Percentiles rank a stretch among this genome's conserved stretches.
Evolutionary conservation across 2,888 invertebrate genomes (phyloP).

Genomic region (Brachyptera putata): DNA sequence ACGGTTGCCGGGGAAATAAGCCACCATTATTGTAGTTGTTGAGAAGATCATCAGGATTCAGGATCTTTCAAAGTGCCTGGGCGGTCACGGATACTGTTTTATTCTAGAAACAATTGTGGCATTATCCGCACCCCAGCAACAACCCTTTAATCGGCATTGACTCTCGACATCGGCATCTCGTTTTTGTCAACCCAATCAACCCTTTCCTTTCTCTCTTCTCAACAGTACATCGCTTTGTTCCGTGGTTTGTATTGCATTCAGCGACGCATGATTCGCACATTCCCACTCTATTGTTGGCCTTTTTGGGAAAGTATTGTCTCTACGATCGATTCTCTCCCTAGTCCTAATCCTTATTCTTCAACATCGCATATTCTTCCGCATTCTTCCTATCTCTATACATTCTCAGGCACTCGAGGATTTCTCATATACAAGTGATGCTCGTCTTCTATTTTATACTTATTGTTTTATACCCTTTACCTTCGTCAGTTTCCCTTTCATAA

Average conservation of each 20-base stretch:
- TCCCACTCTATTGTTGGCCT: conserved; percentile 23
- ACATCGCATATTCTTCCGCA: background rate
- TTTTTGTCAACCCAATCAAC: background rate
- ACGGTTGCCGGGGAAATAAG: background rate
- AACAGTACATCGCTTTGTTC: conserved; percentile 1
- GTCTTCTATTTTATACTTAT: too few species aligned
- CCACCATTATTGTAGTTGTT: too few species aligned
- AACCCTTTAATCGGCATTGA: background rate
- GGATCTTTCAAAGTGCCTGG: background rate
- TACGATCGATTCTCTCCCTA: too few species aligned
- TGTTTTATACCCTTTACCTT: too few species aligned
- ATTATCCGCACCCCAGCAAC: background rate
- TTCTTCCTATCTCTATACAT: too few species aligned
- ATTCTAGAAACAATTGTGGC: background rate
- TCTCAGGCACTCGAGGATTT: too few species aligned
- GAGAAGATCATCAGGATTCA: background rate
- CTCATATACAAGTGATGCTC: too few species aligned
- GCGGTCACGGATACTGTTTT: background rate
- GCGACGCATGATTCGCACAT: conserved; percentile 20
- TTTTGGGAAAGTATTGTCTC: too few species aligned
- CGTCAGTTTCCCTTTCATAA: too few species aligned
- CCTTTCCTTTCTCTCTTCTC: too few species aligned
- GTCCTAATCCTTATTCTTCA: conserved; percentile 14
- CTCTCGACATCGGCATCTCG: background rate
- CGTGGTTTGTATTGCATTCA: background rate